These are phyloP conservation scores for Recurvirostra avosetta DNA, from an alignment of 2,113 vertebrate genomes.

Conservation along the genomic window DNA sequence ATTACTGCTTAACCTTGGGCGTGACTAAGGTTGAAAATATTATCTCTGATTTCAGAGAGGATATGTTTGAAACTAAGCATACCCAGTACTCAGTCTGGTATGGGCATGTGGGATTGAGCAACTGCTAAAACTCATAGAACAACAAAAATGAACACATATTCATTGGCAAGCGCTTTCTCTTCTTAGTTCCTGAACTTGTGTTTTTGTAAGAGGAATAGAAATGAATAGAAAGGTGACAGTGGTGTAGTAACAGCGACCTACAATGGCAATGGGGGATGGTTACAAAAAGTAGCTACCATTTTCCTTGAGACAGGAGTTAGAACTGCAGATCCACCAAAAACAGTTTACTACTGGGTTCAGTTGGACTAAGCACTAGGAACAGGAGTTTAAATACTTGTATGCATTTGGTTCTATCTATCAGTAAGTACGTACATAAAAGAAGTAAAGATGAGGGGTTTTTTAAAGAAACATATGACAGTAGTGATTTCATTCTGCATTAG, in stretches of 20 bases:
- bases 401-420: background rate
- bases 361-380: background rate
- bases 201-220: background rate
- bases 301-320: background rate
- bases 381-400: background rate
- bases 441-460: background rate
- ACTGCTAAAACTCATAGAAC: background rate
- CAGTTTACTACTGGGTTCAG: background rate
- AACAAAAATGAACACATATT: background rate
- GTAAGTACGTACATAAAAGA: background rate
- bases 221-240: background rate
- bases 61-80: background rate
- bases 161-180: background rate
- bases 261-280: background rate
- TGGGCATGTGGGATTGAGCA: background rate
- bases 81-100: background rate
- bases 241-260: accelerated
- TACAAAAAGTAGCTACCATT: background rate
- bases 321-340: background rate
- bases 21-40: background rate
- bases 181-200: background rate
- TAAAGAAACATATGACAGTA: background rate
- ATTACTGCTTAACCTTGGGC: background rate
- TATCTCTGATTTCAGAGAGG: background rate
- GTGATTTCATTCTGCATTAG: background rate